Base-by-base conservation (phyloP, 2,113 vertebrate species). In the Ptilonorhynchus violaceus region DNA sequence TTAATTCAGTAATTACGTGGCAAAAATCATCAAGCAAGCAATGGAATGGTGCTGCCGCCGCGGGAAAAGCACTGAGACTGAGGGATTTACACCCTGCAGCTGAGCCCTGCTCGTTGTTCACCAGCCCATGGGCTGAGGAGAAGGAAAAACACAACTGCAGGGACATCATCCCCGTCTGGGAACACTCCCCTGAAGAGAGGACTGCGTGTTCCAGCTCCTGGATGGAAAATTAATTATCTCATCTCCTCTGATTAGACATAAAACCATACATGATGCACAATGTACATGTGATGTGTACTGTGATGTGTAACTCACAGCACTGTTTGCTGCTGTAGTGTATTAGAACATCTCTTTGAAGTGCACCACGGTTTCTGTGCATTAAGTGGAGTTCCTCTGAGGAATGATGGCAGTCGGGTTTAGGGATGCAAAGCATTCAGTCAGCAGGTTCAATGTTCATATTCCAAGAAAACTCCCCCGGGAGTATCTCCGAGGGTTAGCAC, bases 31-130 rank as follows among this genome's bases (percentile, higher is more conserved):
- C 22, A 62, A 53, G 50, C 24, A 17, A 84, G 60, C 39, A 50
- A 15, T 0, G 0, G 14, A 79, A 67, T 10, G 4, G 19, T 35
- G 8, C 35, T 46, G 49, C 11, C 33, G 11, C 28, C 25, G 3
- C 9, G 37, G 25, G 42, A 44, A 53, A 79, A 44, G 23, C 37
- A 37, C 25, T 0, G 4, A 41, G 31, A 7, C 24, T 30, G 23
- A 67, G 35, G 23, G 59, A 69, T 73, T 73, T 52, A 39, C 8
- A 33, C 5, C 25, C n/a, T 77, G 41, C 63, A 87, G 50, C 33
- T 49, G 5, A 88, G 16, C 33, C 13, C 11, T 0, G 13, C 50
- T 87, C 9, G 39, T 33, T 66, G 87, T 39, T 70, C 46, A 56
- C 35, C 59, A n/a, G 5, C 60, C 68, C 37, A 25, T 28, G 17